Base-by-base conservation (phyloP, 2,888 invertebrate genomes). In the Achlya flavicornis region DNA sequence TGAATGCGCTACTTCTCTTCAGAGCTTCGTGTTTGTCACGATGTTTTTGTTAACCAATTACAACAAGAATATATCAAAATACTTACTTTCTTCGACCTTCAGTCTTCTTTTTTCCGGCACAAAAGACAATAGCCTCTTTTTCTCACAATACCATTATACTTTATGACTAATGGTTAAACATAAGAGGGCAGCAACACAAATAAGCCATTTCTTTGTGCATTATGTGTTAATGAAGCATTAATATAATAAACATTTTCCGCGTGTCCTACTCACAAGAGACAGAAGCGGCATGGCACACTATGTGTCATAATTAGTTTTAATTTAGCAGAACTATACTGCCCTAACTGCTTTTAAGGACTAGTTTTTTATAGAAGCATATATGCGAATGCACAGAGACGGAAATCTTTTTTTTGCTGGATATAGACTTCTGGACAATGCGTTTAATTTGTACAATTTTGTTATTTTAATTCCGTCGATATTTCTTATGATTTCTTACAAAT, bases 221-320 rank as follows among this genome's bases (percentile, higher is more conserved):
- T 38, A 16, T 59, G 38, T 59, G 58, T 59, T 59, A 59, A 59
- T 59, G 60, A 61, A 63, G 60, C 65, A 26, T 61, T 62, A 63
- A 58, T 61, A 63, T 16, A 63, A 63, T 32, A 53, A 19, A n/a
- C n/a, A 19, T n/a, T 48, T 61, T 48, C 53, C 61, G 26, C 33
- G 57, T 35, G 57, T 41, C 57, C 57, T 19, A 53, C 48, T 53
- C 19, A 19, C 8, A 16, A 5, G 19, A 53, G 8, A 53, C 12
- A 10, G 7, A 53, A 8, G 19, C 48, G 10, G 48, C 8, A 8
- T 53, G 48, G 19, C 19, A 53, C 46, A 46, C 11, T 46, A 46
- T 14, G 58, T 63, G 71, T 66, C 77, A 59, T 81, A 81, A 80
- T 81, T 81, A 77, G 72, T 79, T 73, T 68, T 73, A 75, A 79